Conservation (phyloP, 2,113 vertebrate genomes). For the Oryzias melastigma region DNA sequence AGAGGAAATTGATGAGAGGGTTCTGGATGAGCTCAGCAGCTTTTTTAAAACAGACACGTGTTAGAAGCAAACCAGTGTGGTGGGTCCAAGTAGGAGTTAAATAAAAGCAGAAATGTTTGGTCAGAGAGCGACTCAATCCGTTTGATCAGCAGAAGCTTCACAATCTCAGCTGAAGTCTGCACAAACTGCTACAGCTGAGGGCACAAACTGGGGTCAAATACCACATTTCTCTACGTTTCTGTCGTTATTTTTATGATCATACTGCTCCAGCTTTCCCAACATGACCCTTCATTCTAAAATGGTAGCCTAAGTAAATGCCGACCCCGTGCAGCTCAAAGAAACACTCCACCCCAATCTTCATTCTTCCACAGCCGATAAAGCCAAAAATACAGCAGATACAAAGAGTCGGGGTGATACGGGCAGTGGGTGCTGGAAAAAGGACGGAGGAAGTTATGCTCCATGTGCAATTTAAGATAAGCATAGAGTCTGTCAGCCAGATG, state of each 20-base stretch:
- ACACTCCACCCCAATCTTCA: neutral
- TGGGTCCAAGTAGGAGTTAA: no score
- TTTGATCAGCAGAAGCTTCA: slow-evolving; percentile 33
- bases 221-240: neutral
- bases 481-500: neutral
- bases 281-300: neutral
- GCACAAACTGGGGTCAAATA: neutral
- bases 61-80: no score
- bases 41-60: no score
- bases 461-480: slow-evolving; percentile 41
- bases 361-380: neutral
- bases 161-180: slow-evolving; percentile 16
- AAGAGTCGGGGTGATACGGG: neutral
- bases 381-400: neutral
- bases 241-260: no score
- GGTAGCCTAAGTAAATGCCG: neutral
- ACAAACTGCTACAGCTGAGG: neutral
- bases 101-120: no score
- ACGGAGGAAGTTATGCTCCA: slow-evolving; percentile 35
- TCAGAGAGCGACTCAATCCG: no score
- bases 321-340: neutral
- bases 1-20: no score
- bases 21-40: neutral
- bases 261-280: neutral
- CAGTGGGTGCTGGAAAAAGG: slow-evolving; percentile 12